Conservation (phyloP, 2,888 invertebrate species). For the Pterostichus madidus region DNA sequence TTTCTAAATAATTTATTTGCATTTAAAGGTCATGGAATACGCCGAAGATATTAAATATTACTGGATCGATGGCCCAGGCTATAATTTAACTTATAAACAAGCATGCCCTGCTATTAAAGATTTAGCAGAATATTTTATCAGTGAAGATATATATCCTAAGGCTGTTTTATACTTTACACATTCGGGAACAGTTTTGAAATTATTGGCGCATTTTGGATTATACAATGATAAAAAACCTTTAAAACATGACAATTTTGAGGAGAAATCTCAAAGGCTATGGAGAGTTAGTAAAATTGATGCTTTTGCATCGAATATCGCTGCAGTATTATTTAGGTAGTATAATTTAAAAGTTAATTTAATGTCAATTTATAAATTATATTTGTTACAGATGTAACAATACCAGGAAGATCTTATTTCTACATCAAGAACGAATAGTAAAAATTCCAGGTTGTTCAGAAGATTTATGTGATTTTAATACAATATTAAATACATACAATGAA, state of each 20-base stretch:
- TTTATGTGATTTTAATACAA: conserved; percentile 82
- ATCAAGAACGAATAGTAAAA: conserved; percentile 86
- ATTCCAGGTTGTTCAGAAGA: conserved; percentile 85
- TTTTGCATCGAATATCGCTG: conserved; percentile 90
- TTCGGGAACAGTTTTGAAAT: conserved; percentile 89
- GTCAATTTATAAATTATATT: background rate
- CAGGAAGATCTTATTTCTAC: conserved; percentile 82
- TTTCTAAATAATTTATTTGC: background rate
- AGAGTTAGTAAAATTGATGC: conserved; percentile 83
- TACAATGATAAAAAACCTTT: conserved; percentile 84
- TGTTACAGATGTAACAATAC: conserved; percentile 74
- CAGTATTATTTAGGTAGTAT: conserved; percentile 76
- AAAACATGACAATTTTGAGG: conserved; percentile 76
- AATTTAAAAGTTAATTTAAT: background rate
- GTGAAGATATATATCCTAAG: conserved; percentile 54
- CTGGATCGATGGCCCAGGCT: conserved; percentile 91
- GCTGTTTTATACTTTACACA: conserved; percentile 84
- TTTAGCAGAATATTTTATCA: conserved; percentile 82
- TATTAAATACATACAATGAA: conserved; percentile 80
- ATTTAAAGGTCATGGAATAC: conserved; percentile 84
- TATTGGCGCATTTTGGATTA: conserved; percentile 85
- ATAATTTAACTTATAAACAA: conserved; percentile 85
- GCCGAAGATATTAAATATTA: conserved; percentile 88
- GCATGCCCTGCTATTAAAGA: conserved; percentile 87
- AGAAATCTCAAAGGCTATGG: conserved; percentile 76